Conservation (phyloP, 2,888 invertebrate genomes). For the Prostheceraeus crozeri region DNA sequence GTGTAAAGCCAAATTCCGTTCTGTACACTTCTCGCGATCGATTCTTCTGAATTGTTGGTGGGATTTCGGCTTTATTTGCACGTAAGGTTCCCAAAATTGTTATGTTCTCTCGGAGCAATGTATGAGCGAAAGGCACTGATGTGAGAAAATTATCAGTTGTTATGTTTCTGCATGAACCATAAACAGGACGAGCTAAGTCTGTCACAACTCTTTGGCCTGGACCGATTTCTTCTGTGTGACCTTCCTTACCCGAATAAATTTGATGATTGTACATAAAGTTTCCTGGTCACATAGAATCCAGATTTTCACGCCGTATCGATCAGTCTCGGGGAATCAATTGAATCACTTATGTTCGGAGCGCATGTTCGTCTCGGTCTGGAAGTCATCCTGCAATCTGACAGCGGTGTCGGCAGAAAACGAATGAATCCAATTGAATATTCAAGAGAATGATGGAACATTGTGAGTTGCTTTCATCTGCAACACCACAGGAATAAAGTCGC, state of each 20-base stretch:
- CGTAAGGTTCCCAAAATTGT: constrained; percentile 1
- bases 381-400: too few relatives aligned
- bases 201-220: not conserved
- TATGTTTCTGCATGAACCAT: not conserved
- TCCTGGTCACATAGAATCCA: too few relatives aligned
- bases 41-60: not conserved
- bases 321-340: too few relatives aligned
- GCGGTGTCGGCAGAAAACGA: too few relatives aligned
- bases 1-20: not conserved
- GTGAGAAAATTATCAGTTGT: constrained; percentile 16
- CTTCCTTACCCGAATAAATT: constrained; percentile 3
- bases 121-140: not conserved
- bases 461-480: too few relatives aligned
- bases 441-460: too few relatives aligned
- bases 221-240: not conserved
- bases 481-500: too few relatives aligned
- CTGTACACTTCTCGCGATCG: not conserved
- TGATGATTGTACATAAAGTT: too few relatives aligned
- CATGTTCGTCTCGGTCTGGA: too few relatives aligned
- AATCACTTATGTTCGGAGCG: too few relatives aligned
- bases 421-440: too few relatives aligned
- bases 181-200: not conserved
- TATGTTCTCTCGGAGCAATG: not conserved
- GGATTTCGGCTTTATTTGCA: not conserved
- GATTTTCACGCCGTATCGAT: too few relatives aligned